phyloP scores from a whole-genome alignment of 2,113 vertebrate genomes.

The Heteronetta atricapilla region DNA sequence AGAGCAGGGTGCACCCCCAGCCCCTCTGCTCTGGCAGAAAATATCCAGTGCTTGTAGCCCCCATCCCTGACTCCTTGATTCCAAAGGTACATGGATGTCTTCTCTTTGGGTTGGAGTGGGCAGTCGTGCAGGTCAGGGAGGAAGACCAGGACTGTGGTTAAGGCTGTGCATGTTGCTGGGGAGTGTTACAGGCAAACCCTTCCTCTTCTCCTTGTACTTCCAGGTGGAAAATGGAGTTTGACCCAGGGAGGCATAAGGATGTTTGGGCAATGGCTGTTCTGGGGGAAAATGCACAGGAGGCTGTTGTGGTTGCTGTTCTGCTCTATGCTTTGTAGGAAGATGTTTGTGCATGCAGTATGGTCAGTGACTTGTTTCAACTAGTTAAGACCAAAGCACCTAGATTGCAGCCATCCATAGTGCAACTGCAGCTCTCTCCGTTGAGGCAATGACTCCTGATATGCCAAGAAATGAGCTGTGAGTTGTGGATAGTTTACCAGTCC shows the following conservation, averaged over 20 bases:
- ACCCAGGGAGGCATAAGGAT: not conserved
- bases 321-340: not conserved
- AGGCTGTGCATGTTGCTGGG: not conserved
- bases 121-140: not conserved
- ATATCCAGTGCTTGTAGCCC: not conserved
- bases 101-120: not conserved
- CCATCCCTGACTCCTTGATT: not conserved
- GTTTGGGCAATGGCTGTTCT: not conserved
- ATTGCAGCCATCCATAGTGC: not conserved
- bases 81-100: not conserved
- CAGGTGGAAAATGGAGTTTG: not conserved
- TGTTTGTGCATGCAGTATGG: not conserved
- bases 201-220: fast-evolving
- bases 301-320: not conserved
- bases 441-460: not conserved
- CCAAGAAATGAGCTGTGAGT: not conserved
- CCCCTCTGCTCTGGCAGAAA: too few species aligned
- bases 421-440: not conserved
- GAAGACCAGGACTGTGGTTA: not conserved
- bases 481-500: not conserved
- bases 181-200: not conserved
- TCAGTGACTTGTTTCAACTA: not conserved
- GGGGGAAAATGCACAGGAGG: not conserved
- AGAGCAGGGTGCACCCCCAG: not conserved
- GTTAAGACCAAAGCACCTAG: not conserved